Evolutionary conservation across 2,113 vertebrate genomes (phyloP), one percentile per base, ranked within the genome.

Genomic region (Lophius piscatorius): DNA sequence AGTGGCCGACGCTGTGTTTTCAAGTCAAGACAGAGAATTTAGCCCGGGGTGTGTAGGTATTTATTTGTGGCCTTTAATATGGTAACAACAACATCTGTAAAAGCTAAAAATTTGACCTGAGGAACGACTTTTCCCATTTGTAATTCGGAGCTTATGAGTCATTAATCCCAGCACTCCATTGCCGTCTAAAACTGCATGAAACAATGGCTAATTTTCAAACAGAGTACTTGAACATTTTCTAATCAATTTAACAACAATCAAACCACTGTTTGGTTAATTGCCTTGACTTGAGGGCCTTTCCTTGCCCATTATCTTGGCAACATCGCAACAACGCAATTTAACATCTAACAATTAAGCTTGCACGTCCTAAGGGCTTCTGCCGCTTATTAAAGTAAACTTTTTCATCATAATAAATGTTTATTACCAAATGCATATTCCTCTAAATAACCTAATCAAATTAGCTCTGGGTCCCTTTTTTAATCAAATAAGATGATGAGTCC

Each of bases 201-300:
- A 88, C 73, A 87, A 86, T 81, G 80, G 84, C 83, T 80, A 62
- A 87, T 87, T 87, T 88, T 85, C 80, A 85, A 85, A 88, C 70
- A 66, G 71, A 78, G 75, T 88, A 76, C 87, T 90, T 91, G 85
- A 89, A 89, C 88, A 89, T 82, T 87, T 89, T 89, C 85, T 89
- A 89, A 91, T 90, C 88, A 88, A 85, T 90, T 88, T 89, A 87
- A 89, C 88, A 88, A 90, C 87, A 89, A 88, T 86, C 84, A 82
- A 90, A 86, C 82, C 83, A 87, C 87, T 87, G 87, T 88, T 90
- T 83, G 81, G 85, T 86, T 90, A 89, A 92, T 90, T 91, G 87
- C 80, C 81, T 81, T 83, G 87, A 88, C 87, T 90, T 82, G 76
- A 88, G 87, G 88, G 86, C 86, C 90, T 90, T 89, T 90, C 80